Evolutionary conservation across 2,888 invertebrate genomes (phyloP).

Genomic region (Cantharis lateralis): DNA sequence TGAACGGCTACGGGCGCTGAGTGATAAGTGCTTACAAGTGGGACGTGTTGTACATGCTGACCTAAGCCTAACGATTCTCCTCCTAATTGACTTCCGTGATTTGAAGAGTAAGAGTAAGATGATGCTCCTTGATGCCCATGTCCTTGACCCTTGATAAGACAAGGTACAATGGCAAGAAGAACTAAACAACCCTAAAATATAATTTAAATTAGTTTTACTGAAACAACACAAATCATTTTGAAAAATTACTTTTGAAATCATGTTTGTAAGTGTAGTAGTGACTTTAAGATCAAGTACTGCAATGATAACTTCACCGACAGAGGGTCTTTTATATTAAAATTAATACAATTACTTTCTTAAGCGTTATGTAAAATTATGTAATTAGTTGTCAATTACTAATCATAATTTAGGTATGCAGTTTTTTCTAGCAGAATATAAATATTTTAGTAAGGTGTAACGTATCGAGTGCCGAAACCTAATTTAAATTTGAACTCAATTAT

Average conservation of each 20-base stretch:
- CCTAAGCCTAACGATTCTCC: neutral
- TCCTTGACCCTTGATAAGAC: neutral
- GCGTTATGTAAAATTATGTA: neutral
- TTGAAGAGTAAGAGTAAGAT: neutral
- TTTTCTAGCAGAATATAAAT: neutral
- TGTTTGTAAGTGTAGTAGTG: neutral
- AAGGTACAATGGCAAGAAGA: neutral
- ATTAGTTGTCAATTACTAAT: neutral
- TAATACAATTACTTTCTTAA: neutral
- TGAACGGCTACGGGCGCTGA: conserved; percentile 25
- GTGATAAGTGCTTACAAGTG: neutral
- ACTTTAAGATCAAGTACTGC: neutral
- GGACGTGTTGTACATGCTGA: neutral
- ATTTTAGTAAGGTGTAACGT: neutral
- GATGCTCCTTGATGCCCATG: conserved; percentile 41
- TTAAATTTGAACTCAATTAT: neutral
- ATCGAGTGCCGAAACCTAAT: neutral
- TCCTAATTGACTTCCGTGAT: neutral
- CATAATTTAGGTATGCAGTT: conserved; percentile 1
- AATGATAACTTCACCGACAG: neutral
- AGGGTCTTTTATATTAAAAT: conserved; percentile 1
- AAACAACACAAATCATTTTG: neutral
- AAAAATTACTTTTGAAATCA: neutral
- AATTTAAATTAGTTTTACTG: neutral
- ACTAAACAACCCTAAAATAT: neutral